A percentile compares a stretch with the other conserved stretches of the same genome.
These are phyloP conservation scores for Rhinophrynus dorsalis DNA, from an alignment of 2,797 vertebrate genomes.

Conservation along the genomic window DNA sequence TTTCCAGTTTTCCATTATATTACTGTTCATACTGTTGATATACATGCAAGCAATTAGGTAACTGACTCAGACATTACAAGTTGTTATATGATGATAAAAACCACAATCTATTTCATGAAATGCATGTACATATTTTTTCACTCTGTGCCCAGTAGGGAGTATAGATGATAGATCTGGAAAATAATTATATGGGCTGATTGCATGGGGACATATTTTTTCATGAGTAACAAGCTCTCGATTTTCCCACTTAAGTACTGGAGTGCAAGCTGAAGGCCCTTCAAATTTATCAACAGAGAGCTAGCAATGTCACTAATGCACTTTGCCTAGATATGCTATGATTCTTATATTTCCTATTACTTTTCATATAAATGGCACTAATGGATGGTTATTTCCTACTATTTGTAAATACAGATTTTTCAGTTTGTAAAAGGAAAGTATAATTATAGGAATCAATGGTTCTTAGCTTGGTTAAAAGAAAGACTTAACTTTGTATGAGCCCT, in stretches of 20 bases:
- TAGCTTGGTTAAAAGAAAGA: no score
- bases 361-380: no score
- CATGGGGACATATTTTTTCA: constrained; percentile 4
- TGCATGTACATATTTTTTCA: constrained; percentile 2
- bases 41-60: neutral
- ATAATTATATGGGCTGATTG: constrained; percentile 22
- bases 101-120: neutral
- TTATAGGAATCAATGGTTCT: no score
- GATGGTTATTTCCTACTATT: no score
- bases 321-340: neutral
- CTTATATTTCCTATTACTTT: no score
- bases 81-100: neutral
- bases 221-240: neutral
- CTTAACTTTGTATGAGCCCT: no score
- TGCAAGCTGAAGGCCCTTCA: constrained; percentile 5
- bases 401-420: no score
- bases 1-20: neutral
- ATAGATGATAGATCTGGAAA: constrained; percentile 13
- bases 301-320: neutral
- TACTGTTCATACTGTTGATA: neutral
- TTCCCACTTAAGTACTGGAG: constrained; percentile 3
- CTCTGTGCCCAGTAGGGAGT: constrained; percentile 10
- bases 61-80: constrained; percentile 5
- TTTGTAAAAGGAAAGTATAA: no score
- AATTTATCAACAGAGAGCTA: neutral